These are phyloP conservation scores for Phaethornis superciliosus DNA, from an alignment of 2,113 vertebrate genomes.

Conservation along the genomic window DNA sequence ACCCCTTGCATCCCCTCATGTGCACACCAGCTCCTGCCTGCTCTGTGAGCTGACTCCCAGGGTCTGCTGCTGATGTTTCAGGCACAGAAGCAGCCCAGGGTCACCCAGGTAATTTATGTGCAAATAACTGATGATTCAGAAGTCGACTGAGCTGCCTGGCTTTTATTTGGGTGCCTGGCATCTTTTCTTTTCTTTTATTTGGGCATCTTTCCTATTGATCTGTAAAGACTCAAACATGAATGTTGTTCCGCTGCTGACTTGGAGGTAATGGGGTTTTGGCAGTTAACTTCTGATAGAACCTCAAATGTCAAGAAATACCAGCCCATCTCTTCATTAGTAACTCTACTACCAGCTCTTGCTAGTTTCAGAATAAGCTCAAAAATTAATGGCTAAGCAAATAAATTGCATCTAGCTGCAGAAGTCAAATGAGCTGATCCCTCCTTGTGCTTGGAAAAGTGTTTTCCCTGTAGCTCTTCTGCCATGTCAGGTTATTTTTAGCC, in stretches of 20 bases:
- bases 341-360: not conserved
- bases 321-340: not conserved
- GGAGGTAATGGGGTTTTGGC: not conserved
- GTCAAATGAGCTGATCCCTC: not conserved
- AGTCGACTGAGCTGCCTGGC: not conserved
- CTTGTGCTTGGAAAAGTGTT: not conserved
- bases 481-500: slow-evolving; percentile 44
- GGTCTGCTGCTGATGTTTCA: not conserved
- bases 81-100: not conserved
- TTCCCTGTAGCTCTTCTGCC: not conserved
- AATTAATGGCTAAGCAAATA: not conserved
- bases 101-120: not conserved
- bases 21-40: not conserved
- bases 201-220: not conserved
- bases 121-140: rapidly evolving
- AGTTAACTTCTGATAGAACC: not conserved
- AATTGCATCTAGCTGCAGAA: not conserved
- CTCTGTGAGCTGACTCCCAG: not conserved
- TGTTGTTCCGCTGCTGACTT: not conserved
- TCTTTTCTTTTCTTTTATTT: no score
- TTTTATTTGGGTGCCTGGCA: not conserved
- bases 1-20: rapidly evolving
- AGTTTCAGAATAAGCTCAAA: not conserved
- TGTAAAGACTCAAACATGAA: not conserved
- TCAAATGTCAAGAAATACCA: not conserved